Evolutionary conservation across 2,113 vertebrate genomes (phyloP), one percentile per base, ranked within the genome.

Genomic region (Ochotona princeps): DNA sequence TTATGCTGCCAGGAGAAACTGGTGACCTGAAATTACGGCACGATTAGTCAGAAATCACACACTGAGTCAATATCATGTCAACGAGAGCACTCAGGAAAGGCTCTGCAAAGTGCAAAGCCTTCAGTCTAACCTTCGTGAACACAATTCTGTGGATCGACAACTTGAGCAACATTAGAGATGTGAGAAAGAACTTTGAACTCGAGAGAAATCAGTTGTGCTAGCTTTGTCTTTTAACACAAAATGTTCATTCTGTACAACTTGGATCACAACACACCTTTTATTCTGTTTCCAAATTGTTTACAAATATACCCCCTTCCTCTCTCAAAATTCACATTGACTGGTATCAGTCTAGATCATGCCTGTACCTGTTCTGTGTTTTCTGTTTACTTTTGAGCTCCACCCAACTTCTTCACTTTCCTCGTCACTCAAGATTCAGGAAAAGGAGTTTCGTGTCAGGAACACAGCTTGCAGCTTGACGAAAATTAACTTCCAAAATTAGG

Each of bases 391-490:
- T 81, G 83, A 79, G 81, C 81, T 94, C 94, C 78, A 92, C 87
- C 73, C 92, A 94, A 65, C 25, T 38, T 35, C 35, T 49, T 91
- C 30, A 25, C 78, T 93, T 90, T 87, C 73, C 49, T 79, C 44
- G 75, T 95, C 89, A 61, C 60, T 83, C 44, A 81, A 92, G 89
- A 47, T 95, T 84, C 93, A 93, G 80, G 87, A 92, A 92, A 87
- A n/a, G 49, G 49, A 70, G n/a, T 86, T 94, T 93, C 61, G 87
- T 44, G 26, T 90, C 32, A 69, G 79, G 38, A 69, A 44, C 0
- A 25, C 30, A 54, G 35, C 35, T 44, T 1, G 15, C 17, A 69
- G 51, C 72, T 2, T 61, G 30, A 90, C 17, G 63, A 67, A 72
- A 87, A 88, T 47, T 65, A 83, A 90, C 49, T 72, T 86, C 38